Percentiles rank a stretch among this genome's conserved stretches.
These are phyloP conservation scores for Psittacula echo DNA, from an alignment of 2,797 vertebrate genomes.

Conservation along the genomic window DNA sequence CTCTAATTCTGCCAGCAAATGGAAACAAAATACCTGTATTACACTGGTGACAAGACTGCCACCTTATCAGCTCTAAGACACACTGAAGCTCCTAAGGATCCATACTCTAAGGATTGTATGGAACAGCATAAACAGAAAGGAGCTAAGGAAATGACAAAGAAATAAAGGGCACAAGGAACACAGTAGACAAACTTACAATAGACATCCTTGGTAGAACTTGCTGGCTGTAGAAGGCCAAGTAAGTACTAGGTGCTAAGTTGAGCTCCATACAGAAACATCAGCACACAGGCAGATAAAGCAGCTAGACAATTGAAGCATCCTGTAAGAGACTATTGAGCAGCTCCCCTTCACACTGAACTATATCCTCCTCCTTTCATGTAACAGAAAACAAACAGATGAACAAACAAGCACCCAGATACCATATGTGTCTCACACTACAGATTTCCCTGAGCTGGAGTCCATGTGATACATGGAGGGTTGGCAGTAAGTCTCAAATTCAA, in stretches of 20 bases:
- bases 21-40: constrained; percentile 4
- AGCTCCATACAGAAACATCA: neutral
- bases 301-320: neutral
- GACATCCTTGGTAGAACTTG: neutral
- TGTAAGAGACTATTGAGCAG: neutral
- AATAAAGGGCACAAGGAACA: neutral
- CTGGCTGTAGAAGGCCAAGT: neutral
- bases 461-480: neutral
- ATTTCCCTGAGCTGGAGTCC: neutral
- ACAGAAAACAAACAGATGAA: neutral
- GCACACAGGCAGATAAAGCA: neutral
- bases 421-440: neutral
- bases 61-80: neutral
- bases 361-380: neutral
- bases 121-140: neutral
- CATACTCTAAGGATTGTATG: neutral
- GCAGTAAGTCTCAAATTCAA: neutral
- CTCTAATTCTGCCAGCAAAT: neutral
- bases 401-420: neutral
- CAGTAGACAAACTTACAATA: neutral
- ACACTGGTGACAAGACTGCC: neutral
- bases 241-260: neutral
- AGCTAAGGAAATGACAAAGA: neutral
- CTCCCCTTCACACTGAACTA: neutral
- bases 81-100: neutral